Percentiles rank a stretch among this genome's conserved stretches.
phyloP scores from a whole-genome alignment of 2,888 invertebrate species.

The Sphinx pinastri region DNA sequence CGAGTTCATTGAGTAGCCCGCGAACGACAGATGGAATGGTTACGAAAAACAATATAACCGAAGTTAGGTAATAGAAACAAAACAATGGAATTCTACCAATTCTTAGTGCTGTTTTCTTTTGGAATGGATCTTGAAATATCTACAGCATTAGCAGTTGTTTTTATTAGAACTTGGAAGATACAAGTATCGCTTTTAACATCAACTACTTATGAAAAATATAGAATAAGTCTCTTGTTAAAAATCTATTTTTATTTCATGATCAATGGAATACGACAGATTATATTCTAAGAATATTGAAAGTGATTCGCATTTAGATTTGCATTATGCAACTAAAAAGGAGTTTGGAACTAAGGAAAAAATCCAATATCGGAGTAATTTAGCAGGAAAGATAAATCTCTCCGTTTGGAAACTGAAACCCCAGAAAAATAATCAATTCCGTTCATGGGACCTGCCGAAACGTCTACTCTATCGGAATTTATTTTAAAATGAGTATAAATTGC shows the following conservation, averaged over 20 bases:
- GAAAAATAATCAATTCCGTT: constrained; percentile 62
- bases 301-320: background rate
- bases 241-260: background rate
- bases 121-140: constrained; percentile 39
- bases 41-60: constrained; percentile 68
- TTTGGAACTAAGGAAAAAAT: background rate
- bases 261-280: no score
- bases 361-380: constrained; percentile 1
- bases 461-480: constrained; percentile 46
- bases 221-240: background rate
- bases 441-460: constrained; percentile 50
- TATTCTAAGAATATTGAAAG: background rate
- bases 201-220: background rate
- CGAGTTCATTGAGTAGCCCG: constrained; percentile 74
- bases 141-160: background rate
- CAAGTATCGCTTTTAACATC: background rate
- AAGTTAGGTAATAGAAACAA: constrained; percentile 70
- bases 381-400: constrained; percentile 1
- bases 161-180: background rate
- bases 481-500: constrained; percentile 57
- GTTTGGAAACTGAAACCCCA: constrained; percentile 33
- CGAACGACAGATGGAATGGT: constrained; percentile 71
- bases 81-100: constrained; percentile 55
- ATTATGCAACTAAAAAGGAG: background rate
- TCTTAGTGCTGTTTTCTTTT: constrained; percentile 50